Conservation (phyloP, 2,797 vertebrate species). For the Sebastes hopkinsi region DNA sequence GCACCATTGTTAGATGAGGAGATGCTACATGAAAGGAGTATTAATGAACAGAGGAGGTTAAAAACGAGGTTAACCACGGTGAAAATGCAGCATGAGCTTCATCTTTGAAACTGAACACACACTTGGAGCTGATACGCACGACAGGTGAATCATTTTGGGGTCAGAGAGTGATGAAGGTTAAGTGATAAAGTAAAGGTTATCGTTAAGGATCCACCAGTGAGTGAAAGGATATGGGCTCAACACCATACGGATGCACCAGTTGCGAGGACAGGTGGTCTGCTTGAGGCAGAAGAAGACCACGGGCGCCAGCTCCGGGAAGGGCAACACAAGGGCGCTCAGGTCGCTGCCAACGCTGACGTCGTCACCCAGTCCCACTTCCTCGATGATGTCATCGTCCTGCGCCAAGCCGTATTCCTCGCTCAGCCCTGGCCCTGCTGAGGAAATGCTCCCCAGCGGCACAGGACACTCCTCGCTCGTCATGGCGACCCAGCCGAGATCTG, state of each 20-base stretch:
- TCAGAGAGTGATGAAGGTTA: neutral
- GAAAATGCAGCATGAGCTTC: neutral
- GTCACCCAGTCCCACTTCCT: conserved; percentile 77
- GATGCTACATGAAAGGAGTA: neutral
- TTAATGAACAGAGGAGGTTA: neutral
- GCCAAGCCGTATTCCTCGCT: conserved; percentile 75
- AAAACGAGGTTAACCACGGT: neutral
- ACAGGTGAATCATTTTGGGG: neutral
- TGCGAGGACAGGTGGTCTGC: conserved; percentile 97
- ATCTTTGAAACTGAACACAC: neutral
- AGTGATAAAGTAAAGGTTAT: neutral
- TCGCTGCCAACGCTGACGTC: conserved; percentile 81
- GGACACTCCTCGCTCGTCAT: conserved; percentile 86
- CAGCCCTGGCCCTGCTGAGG: conserved; percentile 77
- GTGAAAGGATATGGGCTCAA: conserved; percentile 98
- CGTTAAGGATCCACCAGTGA: neutral
- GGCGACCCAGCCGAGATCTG: conserved; percentile 74
- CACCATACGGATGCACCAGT: conserved; percentile 98
- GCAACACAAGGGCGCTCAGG: conserved; percentile 85
- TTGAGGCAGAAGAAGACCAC: conserved; percentile 99
- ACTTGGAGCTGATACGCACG: neutral
- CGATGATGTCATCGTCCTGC: conserved; percentile 81
- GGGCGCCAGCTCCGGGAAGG: conserved; percentile 93
- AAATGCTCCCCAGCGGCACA: conserved; percentile 77
- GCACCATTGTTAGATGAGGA: neutral